Conservation (phyloP, 2,113 vertebrate genomes). For the Amazona vittata region DNA sequence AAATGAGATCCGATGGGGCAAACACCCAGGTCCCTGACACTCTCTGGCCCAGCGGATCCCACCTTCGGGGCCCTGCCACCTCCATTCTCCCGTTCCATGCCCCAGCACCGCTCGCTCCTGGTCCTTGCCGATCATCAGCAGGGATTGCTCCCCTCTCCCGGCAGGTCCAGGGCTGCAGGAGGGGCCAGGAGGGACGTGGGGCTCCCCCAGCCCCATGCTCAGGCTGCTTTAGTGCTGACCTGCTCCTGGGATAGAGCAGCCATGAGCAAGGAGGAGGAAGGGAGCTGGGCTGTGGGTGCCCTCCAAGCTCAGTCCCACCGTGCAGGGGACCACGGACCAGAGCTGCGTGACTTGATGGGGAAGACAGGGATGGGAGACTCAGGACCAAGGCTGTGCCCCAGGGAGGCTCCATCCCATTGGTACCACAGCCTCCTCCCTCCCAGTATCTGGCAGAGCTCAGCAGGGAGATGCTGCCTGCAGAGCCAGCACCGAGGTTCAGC, state of each 20-base stretch:
- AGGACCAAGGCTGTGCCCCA: not conserved
- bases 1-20: not conserved
- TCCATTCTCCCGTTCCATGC: accelerated
- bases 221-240: not conserved
- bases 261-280: accelerated
- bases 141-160: accelerated
- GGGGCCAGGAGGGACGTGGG: accelerated
- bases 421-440: accelerated
- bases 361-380: not conserved
- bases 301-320: not conserved
- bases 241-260: not conserved
- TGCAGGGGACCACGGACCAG: accelerated
- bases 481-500: accelerated
- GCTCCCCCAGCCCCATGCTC: not conserved
- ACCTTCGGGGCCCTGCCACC: not conserved
- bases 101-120: accelerated
- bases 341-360: not conserved
- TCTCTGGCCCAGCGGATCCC: not conserved
- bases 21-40: not conserved
- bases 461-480: not conserved
- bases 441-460: not conserved
- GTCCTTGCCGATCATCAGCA: not conserved
- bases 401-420: not conserved
- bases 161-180: not conserved
- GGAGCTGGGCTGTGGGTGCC: not conserved